These are phyloP conservation scores for Watsonalla cultraria DNA, from an alignment of 2,888 invertebrate species.

Conservation along the genomic window DNA sequence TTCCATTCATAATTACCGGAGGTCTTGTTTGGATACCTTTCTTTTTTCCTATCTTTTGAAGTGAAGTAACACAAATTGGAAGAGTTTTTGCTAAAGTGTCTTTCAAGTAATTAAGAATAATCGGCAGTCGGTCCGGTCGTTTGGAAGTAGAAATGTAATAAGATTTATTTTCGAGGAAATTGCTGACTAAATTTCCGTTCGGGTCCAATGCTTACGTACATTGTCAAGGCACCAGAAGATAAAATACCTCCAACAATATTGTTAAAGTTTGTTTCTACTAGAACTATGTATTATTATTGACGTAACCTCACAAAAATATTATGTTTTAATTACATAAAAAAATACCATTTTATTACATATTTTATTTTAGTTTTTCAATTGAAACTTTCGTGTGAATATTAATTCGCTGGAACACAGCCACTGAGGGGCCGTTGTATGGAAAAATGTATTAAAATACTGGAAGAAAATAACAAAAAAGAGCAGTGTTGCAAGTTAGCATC, in stretches of 20 bases:
- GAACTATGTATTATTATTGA: too few relatives aligned
- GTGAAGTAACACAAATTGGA: constrained; percentile 27
- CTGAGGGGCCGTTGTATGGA: not conserved
- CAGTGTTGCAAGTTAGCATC: constrained; percentile 17
- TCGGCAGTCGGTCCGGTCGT: constrained; percentile 11
- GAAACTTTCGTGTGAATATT: constrained; percentile 1
- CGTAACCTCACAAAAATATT: too few relatives aligned
- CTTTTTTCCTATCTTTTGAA: constrained; percentile 30
- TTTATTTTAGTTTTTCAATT: too few relatives aligned
- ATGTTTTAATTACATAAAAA: too few relatives aligned
- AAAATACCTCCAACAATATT: too few relatives aligned
- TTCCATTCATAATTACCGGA: constrained; percentile 19
- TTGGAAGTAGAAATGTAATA: constrained; percentile 12
- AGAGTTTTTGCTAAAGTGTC: constrained; percentile 11
- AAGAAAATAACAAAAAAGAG: constrained; percentile 22
- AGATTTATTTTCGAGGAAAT: too few relatives aligned
- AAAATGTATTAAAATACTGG: constrained; percentile 15
- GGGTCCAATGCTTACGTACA: too few relatives aligned
- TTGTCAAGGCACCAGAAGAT: too few relatives aligned
- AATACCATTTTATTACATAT: too few relatives aligned
- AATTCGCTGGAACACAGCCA: constrained; percentile 1
- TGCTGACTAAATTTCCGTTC: too few relatives aligned
- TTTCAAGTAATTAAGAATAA: constrained; percentile 38
- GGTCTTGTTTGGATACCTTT: constrained; percentile 20
- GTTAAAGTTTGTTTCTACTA: too few relatives aligned